phyloP scores from a whole-genome alignment of 64 coral and sea anemone genomes.

The Stylophora pistillata region DNA sequence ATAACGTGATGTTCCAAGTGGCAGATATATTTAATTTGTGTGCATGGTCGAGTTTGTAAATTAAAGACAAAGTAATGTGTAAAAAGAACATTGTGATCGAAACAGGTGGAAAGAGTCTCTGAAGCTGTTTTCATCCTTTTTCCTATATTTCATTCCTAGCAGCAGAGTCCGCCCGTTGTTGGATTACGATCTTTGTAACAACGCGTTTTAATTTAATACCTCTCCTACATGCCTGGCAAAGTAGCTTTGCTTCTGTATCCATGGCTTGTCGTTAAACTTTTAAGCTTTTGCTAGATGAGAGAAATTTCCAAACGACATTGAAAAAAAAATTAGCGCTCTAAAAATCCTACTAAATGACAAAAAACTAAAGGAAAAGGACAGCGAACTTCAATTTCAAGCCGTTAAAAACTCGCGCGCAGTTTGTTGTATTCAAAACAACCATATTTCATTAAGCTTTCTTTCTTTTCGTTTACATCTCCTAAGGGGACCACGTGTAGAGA shows the following conservation, averaged over 20 bases:
- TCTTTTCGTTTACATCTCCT: neutral
- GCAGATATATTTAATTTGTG: neutral
- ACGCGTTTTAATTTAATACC: too few species aligned
- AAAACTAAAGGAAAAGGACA: neutral
- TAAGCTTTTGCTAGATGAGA: too few species aligned
- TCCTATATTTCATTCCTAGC: neutral
- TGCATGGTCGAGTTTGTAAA: neutral
- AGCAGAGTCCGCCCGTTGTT: neutral
- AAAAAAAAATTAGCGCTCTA: neutral
- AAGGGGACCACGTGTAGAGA: neutral
- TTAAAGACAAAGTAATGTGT: neutral
- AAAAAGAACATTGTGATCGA: neutral
- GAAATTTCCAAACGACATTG: neutral
- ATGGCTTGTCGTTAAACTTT: too few species aligned
- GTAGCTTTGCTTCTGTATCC: too few species aligned
- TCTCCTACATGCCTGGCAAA: too few species aligned
- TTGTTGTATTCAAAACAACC: neutral
- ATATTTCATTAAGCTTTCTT: neutral
- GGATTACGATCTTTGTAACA: neutral
- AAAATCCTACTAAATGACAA: neutral
- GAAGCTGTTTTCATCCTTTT: neutral
- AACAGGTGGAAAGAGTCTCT: neutral
- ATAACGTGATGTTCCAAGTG: neutral
- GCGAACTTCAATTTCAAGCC: neutral
- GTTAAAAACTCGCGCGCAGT: conserved; percentile 5